Conservation (phyloP, 2,113 vertebrate genomes). For the Phrynosoma platyrhinos region DNA sequence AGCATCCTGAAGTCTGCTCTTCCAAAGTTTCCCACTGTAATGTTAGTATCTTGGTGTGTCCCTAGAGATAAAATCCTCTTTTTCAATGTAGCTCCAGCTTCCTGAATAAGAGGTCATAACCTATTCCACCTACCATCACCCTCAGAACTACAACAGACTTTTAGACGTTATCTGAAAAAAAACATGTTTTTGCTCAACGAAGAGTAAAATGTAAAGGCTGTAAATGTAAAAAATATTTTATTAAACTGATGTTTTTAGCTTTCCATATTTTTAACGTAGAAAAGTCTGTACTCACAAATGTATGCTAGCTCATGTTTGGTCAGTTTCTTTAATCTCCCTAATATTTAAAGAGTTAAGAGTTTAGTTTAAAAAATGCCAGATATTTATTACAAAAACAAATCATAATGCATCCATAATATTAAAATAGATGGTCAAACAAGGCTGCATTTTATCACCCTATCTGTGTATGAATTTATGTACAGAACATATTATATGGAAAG, state of each 20-base stretch:
- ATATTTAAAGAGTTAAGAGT: conserved; percentile 1
- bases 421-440: not conserved
- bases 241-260: not conserved
- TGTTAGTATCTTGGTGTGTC: conserved; percentile 35
- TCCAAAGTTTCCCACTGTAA: conserved; percentile 52
- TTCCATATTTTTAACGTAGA: conserved; percentile 32
- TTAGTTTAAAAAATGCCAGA: conserved; percentile 4
- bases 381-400: not conserved
- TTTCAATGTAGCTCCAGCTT: conserved; percentile 37
- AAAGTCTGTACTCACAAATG: conserved; percentile 3
- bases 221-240: not conserved
- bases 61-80: conserved; percentile 32
- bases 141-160: not conserved
- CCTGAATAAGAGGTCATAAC: conserved; percentile 36
- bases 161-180: conserved; percentile 30
- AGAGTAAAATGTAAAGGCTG: not conserved
- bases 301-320: not conserved
- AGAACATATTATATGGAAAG: too few relatives aligned
- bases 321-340: not conserved
- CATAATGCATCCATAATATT: not conserved
- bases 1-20: conserved; percentile 64
- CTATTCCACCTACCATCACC: conserved; percentile 22
- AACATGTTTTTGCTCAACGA: conserved; percentile 31
- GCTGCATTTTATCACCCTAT: too few relatives aligned
- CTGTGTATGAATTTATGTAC: too few relatives aligned